Evolutionary conservation across 1,140 invertebrate genomes (phyloP).

Genomic region (Probaryconus sp.): DNA sequence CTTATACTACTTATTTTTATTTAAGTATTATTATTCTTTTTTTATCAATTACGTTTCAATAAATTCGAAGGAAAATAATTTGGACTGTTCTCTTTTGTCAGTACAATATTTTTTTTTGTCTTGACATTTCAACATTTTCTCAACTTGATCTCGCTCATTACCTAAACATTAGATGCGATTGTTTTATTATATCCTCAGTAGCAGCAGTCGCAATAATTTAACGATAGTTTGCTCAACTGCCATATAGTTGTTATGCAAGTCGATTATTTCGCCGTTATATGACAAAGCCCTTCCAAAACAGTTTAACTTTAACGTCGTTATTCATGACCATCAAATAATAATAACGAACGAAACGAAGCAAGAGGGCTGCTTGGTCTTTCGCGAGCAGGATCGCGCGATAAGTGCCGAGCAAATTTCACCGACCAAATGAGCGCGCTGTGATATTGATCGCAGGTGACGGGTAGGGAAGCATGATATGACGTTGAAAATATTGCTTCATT

Average conservation of each 20-base stretch:
- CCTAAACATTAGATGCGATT: not conserved
- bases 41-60: too few relatives aligned
- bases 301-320: not conserved
- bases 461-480: too few relatives aligned
- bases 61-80: too few relatives aligned
- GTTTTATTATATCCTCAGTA: slow-evolving; percentile 2
- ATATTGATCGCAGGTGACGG: too few relatives aligned
- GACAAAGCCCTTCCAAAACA: not conserved
- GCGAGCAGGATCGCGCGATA: too few relatives aligned
- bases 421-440: not conserved
- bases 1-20: too few relatives aligned
- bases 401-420: not conserved
- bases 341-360: not conserved
- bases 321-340: not conserved
- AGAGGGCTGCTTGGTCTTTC: too few relatives aligned
- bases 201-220: slow-evolving; percentile 2
- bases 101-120: too few relatives aligned
- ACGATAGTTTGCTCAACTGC: not conserved
- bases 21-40: too few relatives aligned
- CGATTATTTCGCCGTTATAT: not conserved
- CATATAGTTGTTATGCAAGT: slow-evolving; percentile 1
- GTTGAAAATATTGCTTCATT: too few relatives aligned
- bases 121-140: too few relatives aligned
- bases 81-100: too few relatives aligned
- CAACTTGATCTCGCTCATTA: not conserved